phyloP scores from a whole-genome alignment of 2,797 vertebrate genomes.

The Leuciscus waleckii region DNA sequence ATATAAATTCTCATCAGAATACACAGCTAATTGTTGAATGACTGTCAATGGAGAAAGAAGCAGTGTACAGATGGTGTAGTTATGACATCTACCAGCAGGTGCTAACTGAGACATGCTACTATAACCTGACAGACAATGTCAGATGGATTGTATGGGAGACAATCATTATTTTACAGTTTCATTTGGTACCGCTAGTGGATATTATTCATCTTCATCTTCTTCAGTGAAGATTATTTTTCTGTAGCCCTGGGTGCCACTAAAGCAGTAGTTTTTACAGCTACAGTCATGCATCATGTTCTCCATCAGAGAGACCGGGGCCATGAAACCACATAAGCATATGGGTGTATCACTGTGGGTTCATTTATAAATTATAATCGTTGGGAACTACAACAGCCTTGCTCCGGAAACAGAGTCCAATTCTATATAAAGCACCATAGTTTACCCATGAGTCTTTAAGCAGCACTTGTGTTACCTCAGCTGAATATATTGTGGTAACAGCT shows the following conservation, averaged over 20 bases:
- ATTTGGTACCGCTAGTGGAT: not conserved
- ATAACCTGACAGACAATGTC: not conserved
- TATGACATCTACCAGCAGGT: conserved; percentile 6
- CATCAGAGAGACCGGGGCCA: not conserved
- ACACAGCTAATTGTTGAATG: not conserved
- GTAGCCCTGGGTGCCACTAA: not conserved
- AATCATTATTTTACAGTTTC: conserved; percentile 1
- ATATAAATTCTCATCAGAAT: too few species aligned
- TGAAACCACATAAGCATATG: conserved; percentile 20
- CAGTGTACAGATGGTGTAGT: conserved; percentile 4
- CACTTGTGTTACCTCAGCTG: too few species aligned
- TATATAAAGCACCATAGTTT: conserved; percentile 12
- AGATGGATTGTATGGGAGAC: not conserved
- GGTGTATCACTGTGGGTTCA: not conserved
- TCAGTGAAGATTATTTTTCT: not conserved
- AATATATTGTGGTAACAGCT: too few species aligned
- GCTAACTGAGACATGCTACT: not conserved
- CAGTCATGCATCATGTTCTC: conserved; percentile 21
- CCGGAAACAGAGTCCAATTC: not conserved
- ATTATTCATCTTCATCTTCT: conserved; percentile 2
- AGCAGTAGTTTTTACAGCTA: conserved; percentile 10
- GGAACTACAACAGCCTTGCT: not conserved
- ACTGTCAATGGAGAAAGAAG: not conserved
- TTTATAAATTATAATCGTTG: not conserved
- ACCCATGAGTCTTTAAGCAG: too few species aligned